Evolutionary conservation across 2,797 vertebrate species (phyloP).

Genomic region (Bovichtus diacanthus): DNA sequence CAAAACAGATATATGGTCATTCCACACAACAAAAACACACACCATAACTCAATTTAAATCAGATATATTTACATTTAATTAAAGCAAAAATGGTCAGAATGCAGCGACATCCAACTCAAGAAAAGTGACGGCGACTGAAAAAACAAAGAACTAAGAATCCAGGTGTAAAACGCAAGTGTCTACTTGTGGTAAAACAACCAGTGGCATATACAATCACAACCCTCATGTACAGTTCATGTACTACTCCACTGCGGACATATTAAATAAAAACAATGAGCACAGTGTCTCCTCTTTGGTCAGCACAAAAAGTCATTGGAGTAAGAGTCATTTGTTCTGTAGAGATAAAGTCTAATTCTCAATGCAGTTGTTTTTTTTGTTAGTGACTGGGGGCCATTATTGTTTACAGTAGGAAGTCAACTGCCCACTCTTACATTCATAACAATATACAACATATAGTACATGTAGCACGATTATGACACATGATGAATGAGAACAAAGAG

Average conservation of each 20-base stretch:
- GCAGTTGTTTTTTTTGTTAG: background rate
- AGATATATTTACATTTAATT: constrained; percentile 24
- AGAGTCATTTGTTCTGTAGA: constrained; percentile 25
- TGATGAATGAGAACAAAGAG: constrained; percentile 3
- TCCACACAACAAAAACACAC: background rate
- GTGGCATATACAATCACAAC: background rate
- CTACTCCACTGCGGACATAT: background rate
- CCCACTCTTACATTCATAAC: constrained; percentile 4
- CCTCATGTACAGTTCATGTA: background rate
- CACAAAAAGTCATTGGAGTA: constrained; percentile 15
- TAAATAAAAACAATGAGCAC: constrained; percentile 21
- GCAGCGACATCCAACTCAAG: background rate
- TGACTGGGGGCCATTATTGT: background rate
- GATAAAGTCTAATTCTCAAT: constrained; percentile 2
- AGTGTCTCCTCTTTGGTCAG: constrained; percentile 41
- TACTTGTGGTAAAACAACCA: constrained; percentile 5
- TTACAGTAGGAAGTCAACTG: background rate
- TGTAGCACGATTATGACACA: background rate
- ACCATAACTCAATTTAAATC: background rate
- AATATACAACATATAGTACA: background rate
- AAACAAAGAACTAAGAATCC: background rate
- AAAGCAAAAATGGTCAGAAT: constrained; percentile 17
- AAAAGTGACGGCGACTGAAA: background rate
- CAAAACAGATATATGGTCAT: background rate
- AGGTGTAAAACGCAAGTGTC: constrained; percentile 14